These are phyloP conservation scores for Tipula helvola DNA, from an alignment of 2,888 invertebrate species.

Conservation along the genomic window DNA sequence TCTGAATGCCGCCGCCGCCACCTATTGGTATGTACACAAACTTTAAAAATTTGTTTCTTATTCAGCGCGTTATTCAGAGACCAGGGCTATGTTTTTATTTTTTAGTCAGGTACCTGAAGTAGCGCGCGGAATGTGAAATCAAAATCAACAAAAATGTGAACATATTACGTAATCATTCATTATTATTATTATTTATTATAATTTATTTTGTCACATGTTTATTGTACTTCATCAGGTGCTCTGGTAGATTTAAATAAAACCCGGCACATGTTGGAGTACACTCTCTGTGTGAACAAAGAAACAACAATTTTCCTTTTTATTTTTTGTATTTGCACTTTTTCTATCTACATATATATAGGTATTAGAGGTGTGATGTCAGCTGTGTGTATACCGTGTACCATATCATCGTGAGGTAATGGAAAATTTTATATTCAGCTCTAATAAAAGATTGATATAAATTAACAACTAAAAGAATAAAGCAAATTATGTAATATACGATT, in stretches of 20 bases:
- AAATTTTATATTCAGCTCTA: neutral
- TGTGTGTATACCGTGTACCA: neutral
- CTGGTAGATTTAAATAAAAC: constrained; percentile 69
- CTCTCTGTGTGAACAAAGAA: constrained; percentile 70
- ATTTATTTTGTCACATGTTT: constrained; percentile 69
- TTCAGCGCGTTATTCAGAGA: constrained; percentile 82
- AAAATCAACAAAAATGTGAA: neutral
- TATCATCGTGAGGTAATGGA: neutral
- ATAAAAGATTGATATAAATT: neutral
- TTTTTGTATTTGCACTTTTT: neutral
- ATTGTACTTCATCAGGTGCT: constrained; percentile 99
- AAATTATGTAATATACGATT: no score
- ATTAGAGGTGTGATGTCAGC: neutral
- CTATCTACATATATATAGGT: no score
- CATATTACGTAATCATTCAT: neutral
- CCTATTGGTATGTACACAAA: neutral
- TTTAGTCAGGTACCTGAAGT: constrained; percentile 97
- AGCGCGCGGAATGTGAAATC: constrained; percentile 74
- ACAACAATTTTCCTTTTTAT: neutral
- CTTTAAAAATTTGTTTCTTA: constrained; percentile 28
- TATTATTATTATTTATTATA: neutral
- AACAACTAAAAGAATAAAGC: neutral
- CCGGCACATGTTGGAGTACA: constrained; percentile 99
- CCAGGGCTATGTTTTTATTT: constrained; percentile 52
- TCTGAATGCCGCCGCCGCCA: neutral